Percentiles rank a stretch among this genome's conserved stretches.
Evolutionary conservation across 2,113 vertebrate genomes (phyloP).

Genomic region (Strix aluco): DNA sequence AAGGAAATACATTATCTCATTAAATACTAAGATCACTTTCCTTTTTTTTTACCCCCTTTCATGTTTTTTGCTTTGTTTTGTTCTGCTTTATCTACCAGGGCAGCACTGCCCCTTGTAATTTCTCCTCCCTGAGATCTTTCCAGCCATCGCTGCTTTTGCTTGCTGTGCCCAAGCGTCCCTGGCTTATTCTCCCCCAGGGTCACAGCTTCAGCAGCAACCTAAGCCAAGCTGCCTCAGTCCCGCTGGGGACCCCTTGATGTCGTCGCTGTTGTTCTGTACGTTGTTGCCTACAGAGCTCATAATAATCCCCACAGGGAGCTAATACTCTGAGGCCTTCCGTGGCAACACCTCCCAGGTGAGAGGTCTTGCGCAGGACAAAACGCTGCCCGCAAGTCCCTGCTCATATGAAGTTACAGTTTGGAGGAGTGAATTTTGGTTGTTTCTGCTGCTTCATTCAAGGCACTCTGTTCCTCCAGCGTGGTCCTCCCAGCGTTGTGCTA

Average conservation of each 20-base stretch:
- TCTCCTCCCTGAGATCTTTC: background rate
- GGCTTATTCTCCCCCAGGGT: background rate
- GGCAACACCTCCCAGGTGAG: background rate
- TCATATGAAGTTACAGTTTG: background rate
- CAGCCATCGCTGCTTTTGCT: background rate
- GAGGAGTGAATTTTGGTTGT: background rate
- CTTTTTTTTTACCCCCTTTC: too few species aligned
- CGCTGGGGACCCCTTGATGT: background rate
- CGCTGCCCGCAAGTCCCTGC: background rate
- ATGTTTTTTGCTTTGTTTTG: background rate
- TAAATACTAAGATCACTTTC: background rate
- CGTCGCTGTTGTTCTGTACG: accelerated
- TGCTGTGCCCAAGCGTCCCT: background rate
- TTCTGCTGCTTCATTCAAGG: background rate
- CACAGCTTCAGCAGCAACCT: background rate
- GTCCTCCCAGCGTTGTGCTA: background rate
- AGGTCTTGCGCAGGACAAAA: background rate
- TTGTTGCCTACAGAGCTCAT: background rate
- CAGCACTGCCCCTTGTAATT: background rate
- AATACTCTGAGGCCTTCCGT: background rate
- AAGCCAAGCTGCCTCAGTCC: background rate
- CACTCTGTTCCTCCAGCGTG: accelerated
- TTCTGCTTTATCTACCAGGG: background rate
- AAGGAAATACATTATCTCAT: background rate
- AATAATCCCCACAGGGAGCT: background rate